A percentile compares a stretch with the other conserved stretches of the same genome.
phyloP scores from a whole-genome alignment of 2,888 invertebrate species.

The Lepidocyrtinus sp. region DNA sequence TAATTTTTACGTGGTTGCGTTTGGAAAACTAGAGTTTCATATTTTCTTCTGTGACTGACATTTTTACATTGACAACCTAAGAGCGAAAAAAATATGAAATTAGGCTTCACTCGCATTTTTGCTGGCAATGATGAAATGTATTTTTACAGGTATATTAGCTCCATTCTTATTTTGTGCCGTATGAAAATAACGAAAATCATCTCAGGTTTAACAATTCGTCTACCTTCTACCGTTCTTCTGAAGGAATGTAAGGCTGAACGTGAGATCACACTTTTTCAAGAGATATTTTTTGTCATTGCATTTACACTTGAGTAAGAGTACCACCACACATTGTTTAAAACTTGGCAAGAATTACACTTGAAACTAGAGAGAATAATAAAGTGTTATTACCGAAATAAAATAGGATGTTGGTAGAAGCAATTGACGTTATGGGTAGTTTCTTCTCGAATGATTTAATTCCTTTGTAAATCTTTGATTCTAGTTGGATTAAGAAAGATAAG shows the following conservation, averaged over 20 bases:
- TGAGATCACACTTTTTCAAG: conserved; percentile 55
- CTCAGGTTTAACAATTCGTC: conserved; percentile 1
- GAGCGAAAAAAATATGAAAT: not conserved
- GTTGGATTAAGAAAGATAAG: too few species aligned
- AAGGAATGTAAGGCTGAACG: conserved; percentile 31
- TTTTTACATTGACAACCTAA: conserved; percentile 8
- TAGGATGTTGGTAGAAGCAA: not conserved
- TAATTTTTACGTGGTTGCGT: not conserved
- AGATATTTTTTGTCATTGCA: conserved; percentile 2
- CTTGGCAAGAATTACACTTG: not conserved
- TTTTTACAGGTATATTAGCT: conserved; percentile 11
- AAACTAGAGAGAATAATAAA: not conserved
- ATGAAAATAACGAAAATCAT: conserved; percentile 13
- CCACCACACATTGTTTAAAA: not conserved
- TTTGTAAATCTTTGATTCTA: too few species aligned
- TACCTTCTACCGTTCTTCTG: not conserved
- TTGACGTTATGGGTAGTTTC: too few species aligned
- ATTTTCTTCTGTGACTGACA: conserved; percentile 1
- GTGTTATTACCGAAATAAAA: not conserved
- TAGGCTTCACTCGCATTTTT: not conserved
- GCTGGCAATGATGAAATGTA: not conserved
- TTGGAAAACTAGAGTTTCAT: not conserved
- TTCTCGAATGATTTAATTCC: too few species aligned
- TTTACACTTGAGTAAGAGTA: not conserved
- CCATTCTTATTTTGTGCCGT: conserved; percentile 2